A percentile compares a stretch with the other conserved stretches of the same genome.
Evolutionary conservation across 2,888 invertebrate species (phyloP).

Genomic region (Stratiomys singularior): DNA sequence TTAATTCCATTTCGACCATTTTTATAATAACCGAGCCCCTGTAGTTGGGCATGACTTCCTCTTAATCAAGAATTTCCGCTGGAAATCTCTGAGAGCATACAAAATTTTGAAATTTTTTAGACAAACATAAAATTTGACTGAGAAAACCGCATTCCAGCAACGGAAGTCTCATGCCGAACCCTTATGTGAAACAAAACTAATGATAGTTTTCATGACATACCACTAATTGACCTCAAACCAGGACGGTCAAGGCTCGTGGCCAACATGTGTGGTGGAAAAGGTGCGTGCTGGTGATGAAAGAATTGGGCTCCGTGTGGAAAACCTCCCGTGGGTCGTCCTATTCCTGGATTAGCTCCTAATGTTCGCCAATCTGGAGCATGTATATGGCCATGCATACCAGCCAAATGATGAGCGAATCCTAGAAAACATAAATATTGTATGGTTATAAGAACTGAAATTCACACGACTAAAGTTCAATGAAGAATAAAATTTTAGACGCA

Average conservation of each 20-base stretch:
- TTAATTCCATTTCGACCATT: no score
- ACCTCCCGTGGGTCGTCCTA: slow-evolving; percentile 58
- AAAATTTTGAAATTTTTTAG: no score
- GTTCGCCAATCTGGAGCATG: slow-evolving; percentile 74
- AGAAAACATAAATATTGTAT: slow-evolving; percentile 52
- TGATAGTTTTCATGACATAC: slow-evolving; percentile 54
- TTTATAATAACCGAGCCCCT: no score
- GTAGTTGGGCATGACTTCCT: no score
- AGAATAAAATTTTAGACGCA: no score
- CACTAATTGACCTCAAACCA: slow-evolving; percentile 59
- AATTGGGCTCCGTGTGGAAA: slow-evolving; percentile 64
- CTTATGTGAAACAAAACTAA: not conserved
- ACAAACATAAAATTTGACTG: no score
- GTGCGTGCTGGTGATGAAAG: slow-evolving; percentile 68
- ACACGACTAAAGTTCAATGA: no score
- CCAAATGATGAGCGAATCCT: slow-evolving; percentile 82
- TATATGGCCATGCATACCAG: slow-evolving; percentile 74
- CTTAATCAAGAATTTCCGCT: no score
- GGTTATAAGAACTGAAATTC: no score
- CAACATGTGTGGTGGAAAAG: slow-evolving; percentile 70
- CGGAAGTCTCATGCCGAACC: not conserved
- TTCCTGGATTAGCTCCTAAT: slow-evolving; percentile 61
- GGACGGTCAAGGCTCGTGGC: slow-evolving; percentile 65
- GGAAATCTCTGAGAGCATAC: no score
- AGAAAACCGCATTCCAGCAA: no score